These are phyloP conservation scores for Melipona quadrifasciata DNA, from an alignment of 1,140 invertebrate species.

Conservation along the genomic window DNA sequence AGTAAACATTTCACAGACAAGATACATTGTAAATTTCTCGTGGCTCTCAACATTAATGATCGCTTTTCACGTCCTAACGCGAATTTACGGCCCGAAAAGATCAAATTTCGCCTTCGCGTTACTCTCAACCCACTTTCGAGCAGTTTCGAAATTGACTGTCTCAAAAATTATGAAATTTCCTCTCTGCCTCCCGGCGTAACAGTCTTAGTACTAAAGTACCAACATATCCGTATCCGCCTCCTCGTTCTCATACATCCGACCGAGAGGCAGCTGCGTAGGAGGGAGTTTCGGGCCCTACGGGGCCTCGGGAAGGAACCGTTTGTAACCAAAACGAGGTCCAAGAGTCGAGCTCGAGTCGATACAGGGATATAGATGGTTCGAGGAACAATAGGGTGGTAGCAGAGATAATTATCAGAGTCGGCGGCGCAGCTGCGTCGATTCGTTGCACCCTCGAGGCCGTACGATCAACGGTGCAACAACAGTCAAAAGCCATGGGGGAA, in stretches of 20 bases:
- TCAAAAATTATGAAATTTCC: neutral
- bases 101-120: neutral
- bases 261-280: constrained; percentile 34
- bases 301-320: neutral
- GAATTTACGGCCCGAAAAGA: neutral
- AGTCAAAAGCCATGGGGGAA: constrained; percentile 23
- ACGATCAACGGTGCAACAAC: neutral
- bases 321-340: neutral
- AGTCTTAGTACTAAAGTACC: neutral
- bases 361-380: neutral
- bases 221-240: too few relatives aligned
- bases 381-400: constrained; percentile 63
- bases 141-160: neutral
- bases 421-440: constrained; percentile 61
- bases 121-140: neutral
- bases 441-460: constrained; percentile 57
- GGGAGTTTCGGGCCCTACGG: neutral
- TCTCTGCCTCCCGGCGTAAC: neutral
- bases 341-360: neutral
- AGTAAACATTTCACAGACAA: too few relatives aligned
- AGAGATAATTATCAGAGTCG: constrained; percentile 64
- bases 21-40: too few relatives aligned
- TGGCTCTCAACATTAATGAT: too few relatives aligned
- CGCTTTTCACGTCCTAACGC: too few relatives aligned
- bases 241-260: neutral